phyloP scores from a whole-genome alignment of 2,113 vertebrate genomes.

The Epinephelus moara region DNA sequence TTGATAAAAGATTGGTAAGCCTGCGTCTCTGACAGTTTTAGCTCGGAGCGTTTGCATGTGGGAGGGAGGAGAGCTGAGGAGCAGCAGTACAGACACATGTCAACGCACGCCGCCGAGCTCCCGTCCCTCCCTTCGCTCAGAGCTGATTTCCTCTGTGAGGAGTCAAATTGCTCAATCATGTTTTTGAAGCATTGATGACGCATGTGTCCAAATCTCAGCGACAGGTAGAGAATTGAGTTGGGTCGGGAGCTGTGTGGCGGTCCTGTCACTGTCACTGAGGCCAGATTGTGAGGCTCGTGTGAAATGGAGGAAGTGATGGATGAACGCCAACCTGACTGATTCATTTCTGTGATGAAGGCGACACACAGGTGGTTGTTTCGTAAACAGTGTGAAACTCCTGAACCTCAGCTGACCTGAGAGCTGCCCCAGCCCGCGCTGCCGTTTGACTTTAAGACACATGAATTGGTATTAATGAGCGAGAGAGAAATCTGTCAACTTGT shows the following conservation, averaged over 20 bases:
- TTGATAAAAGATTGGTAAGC: background rate
- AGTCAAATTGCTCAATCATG: background rate
- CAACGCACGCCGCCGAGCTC: constrained; percentile 35
- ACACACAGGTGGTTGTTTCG: background rate
- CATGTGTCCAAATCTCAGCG: background rate
- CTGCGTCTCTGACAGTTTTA: constrained; percentile 15
- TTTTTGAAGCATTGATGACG: background rate
- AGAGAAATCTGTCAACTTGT: background rate
- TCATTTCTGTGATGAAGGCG: constrained; percentile 1
- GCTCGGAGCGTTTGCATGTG: background rate
- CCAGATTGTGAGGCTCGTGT: too few species aligned
- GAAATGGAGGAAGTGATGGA: constrained; percentile 31
- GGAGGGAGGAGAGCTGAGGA: background rate
- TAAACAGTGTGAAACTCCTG: background rate
- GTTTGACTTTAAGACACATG: background rate
- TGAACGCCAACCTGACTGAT: background rate
- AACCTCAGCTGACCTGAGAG: constrained; percentile 20
- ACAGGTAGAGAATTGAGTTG: too few species aligned
- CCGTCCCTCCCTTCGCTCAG: background rate
- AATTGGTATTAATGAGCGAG: background rate
- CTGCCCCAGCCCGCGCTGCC: background rate
- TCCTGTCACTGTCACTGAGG: background rate
- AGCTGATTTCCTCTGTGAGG: background rate
- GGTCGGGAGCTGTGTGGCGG: too few species aligned
- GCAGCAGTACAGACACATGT: constrained; percentile 49